Conservation (phyloP, 2,113 vertebrate genomes). For the Strix aluco region DNA sequence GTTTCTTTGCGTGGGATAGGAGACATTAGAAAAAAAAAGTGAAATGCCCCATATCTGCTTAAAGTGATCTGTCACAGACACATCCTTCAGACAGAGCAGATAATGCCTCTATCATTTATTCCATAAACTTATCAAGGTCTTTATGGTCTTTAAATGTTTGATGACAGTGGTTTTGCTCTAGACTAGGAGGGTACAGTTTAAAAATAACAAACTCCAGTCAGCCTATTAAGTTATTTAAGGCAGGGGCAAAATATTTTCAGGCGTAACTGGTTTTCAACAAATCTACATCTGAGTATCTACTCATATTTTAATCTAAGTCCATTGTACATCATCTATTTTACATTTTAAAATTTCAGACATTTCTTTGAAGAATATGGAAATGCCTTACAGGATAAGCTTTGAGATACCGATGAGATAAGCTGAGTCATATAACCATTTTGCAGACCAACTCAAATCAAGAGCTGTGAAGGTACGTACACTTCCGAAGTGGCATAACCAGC, state of each 20-base stretch:
- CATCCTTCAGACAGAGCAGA: neutral
- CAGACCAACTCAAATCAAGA: neutral
- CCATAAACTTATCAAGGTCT: neutral
- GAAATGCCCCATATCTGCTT: neutral
- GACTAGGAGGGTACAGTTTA: neutral
- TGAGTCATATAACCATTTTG: neutral
- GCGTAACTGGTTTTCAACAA: neutral
- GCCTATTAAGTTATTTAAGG: neutral
- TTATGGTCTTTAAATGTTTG: neutral
- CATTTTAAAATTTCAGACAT: neutral
- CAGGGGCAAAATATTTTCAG: neutral
- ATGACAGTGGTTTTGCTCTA: neutral
- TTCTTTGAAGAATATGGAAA: neutral
- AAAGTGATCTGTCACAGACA: neutral
- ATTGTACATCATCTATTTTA: fast-evolving
- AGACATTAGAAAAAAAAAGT: neutral
- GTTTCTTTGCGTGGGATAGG: neutral
- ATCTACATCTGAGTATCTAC: neutral
- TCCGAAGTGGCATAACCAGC: fast-evolving
- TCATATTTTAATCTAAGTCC: neutral
- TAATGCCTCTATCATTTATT: neutral
- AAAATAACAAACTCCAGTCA: neutral
- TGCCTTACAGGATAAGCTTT: neutral
- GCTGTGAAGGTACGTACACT: neutral
- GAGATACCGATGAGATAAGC: neutral